Base-by-base conservation (phyloP, 2,888 invertebrate genomes). In the Beris chalybata region DNA sequence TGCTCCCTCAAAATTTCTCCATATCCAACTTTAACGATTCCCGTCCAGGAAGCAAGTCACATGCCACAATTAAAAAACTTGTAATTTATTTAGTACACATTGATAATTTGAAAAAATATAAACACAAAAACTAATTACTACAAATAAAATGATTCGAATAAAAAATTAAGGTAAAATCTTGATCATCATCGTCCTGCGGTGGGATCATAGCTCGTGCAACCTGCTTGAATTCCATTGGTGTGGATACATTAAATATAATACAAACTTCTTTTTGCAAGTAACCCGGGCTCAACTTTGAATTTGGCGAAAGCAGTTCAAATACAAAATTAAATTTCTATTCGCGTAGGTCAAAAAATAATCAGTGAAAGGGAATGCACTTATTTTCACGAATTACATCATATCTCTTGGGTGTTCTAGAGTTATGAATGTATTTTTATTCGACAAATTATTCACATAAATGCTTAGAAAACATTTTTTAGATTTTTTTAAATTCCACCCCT, bases 181-280 rank as follows among this genome's bases (percentile, higher is more conserved):
- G 12, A 13, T n/a, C 4, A n/a, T 4, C 4, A 58, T 79, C 79
- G 15, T 76, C 73, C 12, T 74, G 70, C 3, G 79, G 79, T 1
- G 78, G 70, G n/a, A 75, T 22, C 78, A 79, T 78, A 56, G 79
- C 79, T 6, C 76, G 71, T 0, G 76, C 74, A 65, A 80, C 79
- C 72, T 79, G 79, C 52, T 76, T 74, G 44, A 75, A 79, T 1
- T 78, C 79, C 38, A 76, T 67, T 0, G 77, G 76, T 0, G 79
- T 79, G 9, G 79, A 76, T 5, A 71, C 75, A n/a, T 74, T 69
- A 12, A 73, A 71, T 4, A 80, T 73, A n/a, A n/a, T n/a, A n/a
- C n/a, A n/a, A n/a, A n/a, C n/a, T n/a, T n/a, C n/a, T n/a, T n/a
- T n/a, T n/a, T n/a, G n/a, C n/a, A n/a, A n/a, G n/a, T n/a, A n/a